These are phyloP conservation scores for Synodontis membranacea DNA, from an alignment of 2,113 vertebrate species.

Conservation along the genomic window DNA sequence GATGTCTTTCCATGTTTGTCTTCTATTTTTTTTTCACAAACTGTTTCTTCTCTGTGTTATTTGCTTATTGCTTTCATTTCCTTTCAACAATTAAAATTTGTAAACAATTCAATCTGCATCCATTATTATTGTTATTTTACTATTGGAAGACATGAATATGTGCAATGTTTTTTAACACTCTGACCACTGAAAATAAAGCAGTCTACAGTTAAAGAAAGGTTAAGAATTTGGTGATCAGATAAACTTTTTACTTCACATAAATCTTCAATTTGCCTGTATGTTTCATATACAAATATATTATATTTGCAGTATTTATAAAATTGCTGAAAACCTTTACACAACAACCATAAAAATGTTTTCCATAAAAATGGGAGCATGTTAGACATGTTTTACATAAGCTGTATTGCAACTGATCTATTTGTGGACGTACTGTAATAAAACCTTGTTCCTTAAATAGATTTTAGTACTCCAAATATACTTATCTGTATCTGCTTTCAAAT, in stretches of 20 bases:
- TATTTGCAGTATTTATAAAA: neutral
- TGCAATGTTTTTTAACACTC: neutral
- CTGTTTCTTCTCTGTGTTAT: neutral
- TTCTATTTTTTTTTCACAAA: neutral
- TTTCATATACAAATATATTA: neutral
- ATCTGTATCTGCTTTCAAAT: neutral
- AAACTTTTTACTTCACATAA: neutral
- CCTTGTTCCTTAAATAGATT: neutral
- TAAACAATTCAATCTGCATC: neutral
- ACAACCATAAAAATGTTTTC: neutral
- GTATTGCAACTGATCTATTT: neutral
- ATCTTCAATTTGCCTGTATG: neutral
- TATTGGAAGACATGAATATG: neutral
- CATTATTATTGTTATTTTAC: neutral
- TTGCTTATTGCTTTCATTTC: neutral
- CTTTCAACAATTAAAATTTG: neutral
- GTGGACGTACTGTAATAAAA: neutral
- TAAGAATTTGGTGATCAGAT: neutral
- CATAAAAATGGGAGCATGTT: neutral
- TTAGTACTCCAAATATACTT: neutral
- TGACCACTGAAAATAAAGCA: neutral
- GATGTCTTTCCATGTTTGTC: neutral
- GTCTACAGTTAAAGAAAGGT: neutral
- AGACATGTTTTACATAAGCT: neutral
- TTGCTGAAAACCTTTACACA: neutral